Evolutionary conservation across 2,888 invertebrate species (phyloP), one percentile per base, ranked within the genome.

Genomic region (Drosophila quasianomalipes): DNA sequence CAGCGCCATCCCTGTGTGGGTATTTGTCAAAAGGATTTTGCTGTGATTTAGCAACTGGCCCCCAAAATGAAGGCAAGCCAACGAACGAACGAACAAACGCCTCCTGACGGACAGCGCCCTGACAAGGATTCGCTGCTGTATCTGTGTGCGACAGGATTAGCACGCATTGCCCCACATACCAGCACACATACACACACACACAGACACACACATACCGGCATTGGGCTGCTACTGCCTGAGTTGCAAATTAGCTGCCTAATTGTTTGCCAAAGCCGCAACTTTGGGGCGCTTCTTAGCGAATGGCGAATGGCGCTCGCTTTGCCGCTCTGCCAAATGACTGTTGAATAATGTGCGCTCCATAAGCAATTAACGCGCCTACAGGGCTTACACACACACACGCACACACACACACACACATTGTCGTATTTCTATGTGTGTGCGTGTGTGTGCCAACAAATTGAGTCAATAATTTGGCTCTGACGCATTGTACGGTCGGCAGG

Each of bases 251-350:
- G 87, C 90, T 90, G 87, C 89, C 90, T 87, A 87, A 87, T 87
- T 87, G 87, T 90, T 87, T 90, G 87, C 87, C 87, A 87, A 87
- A 89, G 88, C 90, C 85, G 81, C 85, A 90, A 89, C 72, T 85
- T 85, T 83, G 81, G 81, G 74, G 53, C 69, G 70, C 83, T 70
- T 80, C 82, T 76, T 74, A 74, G 70, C 61, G 73, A 47, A 58
- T 66, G 61, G 60, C 49, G 73, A 47, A 58, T 68, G 61, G 60
- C 49, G 26, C n/a, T 58, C 53, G 71, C 76, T 69, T 69, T 69
- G 73, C 75, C 85, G 61, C 71, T 73, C 49, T 77, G 70, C 80
- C 83, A 73, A 90, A 82, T 89, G 87, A 87, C 87, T 90, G 90
- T 79, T 87, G 87, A 87, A 90, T 87, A 87, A 90, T 87, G 89